Conservation (phyloP, 23 tunicate species). For the Clavelina lepadiformis region DNA sequence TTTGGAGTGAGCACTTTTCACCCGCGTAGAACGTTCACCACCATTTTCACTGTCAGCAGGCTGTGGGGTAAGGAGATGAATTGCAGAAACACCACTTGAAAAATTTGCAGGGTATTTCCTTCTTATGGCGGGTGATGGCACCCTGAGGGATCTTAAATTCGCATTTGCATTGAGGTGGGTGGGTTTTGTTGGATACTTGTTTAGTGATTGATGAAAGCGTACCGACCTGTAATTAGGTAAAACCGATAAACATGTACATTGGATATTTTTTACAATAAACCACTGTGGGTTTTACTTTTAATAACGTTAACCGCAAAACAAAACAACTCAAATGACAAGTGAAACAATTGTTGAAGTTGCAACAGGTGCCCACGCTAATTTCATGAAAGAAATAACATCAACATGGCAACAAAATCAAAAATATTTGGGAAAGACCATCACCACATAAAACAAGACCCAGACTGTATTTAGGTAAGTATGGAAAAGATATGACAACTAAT, state of each 20-base stretch:
- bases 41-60: not conserved
- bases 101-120: not conserved
- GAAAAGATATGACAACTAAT: too few relatives aligned
- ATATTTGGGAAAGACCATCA: too few relatives aligned
- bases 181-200: slow-evolving; percentile 32
- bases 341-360: not conserved
- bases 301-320: not conserved
- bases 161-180: slow-evolving; percentile 19
- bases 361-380: too few relatives aligned
- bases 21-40: slow-evolving; percentile 2
- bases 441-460: too few relatives aligned
- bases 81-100: slow-evolving; percentile 14
- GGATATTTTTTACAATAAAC: too few relatives aligned
- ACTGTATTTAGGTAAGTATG: too few relatives aligned
- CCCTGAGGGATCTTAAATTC: slow-evolving; percentile 14
- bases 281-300: too few relatives aligned
- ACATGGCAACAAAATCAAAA: too few relatives aligned
- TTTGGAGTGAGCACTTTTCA: not conserved
- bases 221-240: slow-evolving; percentile 29
- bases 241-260: too few relatives aligned
- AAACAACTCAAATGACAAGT: not conserved
- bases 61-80: slow-evolving; percentile 12
- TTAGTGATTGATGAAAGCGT: slow-evolving; percentile 30
- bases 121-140: not conserved
- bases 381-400: too few relatives aligned